Evolutionary conservation across 2,797 vertebrate genomes (phyloP), one percentile per base, ranked within the genome.

Genomic region (Pantherophis vulpinus): DNA sequence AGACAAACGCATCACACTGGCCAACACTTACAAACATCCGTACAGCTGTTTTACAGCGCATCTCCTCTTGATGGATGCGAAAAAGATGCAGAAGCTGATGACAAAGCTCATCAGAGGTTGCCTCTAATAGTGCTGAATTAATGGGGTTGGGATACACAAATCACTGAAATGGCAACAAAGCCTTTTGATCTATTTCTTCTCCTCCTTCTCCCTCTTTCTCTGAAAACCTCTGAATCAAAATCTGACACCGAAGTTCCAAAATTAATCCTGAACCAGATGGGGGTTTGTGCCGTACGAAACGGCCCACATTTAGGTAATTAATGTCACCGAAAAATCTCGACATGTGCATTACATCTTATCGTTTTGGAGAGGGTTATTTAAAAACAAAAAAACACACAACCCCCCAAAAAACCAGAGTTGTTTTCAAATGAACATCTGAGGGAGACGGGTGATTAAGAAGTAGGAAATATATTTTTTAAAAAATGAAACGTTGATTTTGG

Each of bases 51-150:
- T 60, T 59, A 18, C 92, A 86, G 58, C 93, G 90, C 95, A 93
- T n/a, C 94, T 95, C 16, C 3, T 25, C 93, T 88, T 95, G 91
- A 95, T 88, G 94, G 96, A 97, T 9, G 94, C 86, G 59, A 54
- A 86, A 93, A 94, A 87, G 66, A 91, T 95, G 92, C 90, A 51
- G 63, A 54, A 94, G 61, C 61, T 93, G 54, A 96, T 94, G 86
- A 87, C 55, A 93, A 54, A 93, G 86, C 61, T 61, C 90, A 87
- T 91, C 83, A 93, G 61, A 93, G 56, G n/a, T 37, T 37, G 94
- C 56, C 79, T 3, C 56, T 55, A 91, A 88, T 89, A 83, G 60
- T 37, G 4, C 58, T 83, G 86, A 93, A 91, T 93, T 59, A 89
- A 0, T 23, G 32, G 51, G 20, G 79, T 3, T 66, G 89, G 32